Evolutionary conservation across 2,113 vertebrate species (phyloP).

Genomic region (Ptilorrhoa leucosticta): DNA sequence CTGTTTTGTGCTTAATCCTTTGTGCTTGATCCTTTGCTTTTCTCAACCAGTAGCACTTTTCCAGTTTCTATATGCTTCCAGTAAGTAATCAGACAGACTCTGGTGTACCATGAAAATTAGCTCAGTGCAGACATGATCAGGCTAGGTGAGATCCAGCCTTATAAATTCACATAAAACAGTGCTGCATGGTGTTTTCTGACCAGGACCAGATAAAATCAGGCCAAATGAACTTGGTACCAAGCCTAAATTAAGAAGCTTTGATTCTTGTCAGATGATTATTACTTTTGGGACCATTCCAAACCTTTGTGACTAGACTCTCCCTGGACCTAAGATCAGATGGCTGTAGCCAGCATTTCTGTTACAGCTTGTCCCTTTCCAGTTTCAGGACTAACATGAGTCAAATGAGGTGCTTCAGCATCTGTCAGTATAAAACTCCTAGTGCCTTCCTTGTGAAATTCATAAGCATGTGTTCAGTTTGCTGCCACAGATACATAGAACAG

Average conservation of each 20-base stretch:
- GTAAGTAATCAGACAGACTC: not conserved
- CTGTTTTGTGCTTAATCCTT: not conserved
- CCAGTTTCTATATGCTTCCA: not conserved
- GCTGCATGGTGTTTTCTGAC: not conserved
- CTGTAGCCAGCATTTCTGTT: not conserved
- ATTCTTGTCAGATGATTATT: not conserved
- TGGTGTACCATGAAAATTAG: not conserved
- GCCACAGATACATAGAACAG: not conserved
- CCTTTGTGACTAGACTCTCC: not conserved
- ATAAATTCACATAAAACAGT: not conserved
- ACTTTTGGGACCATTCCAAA: not conserved
- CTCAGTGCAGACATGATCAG: not conserved
- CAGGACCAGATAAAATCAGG: not conserved
- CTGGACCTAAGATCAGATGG: not conserved
- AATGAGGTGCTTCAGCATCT: not conserved
- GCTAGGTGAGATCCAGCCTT: not conserved
- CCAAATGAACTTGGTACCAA: not conserved
- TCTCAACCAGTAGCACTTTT: not conserved
- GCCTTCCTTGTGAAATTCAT: not conserved
- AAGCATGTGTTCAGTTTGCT: not conserved
- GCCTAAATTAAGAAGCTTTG: not conserved
- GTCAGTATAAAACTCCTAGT: not conserved
- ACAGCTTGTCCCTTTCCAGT: not conserved
- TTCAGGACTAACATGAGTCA: not conserved
- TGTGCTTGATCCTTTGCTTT: not conserved